A percentile compares a stretch with the other conserved stretches of the same genome.
Evolutionary conservation across 2,113 vertebrate genomes (phyloP).

Genomic region (Salminus brasiliensis): DNA sequence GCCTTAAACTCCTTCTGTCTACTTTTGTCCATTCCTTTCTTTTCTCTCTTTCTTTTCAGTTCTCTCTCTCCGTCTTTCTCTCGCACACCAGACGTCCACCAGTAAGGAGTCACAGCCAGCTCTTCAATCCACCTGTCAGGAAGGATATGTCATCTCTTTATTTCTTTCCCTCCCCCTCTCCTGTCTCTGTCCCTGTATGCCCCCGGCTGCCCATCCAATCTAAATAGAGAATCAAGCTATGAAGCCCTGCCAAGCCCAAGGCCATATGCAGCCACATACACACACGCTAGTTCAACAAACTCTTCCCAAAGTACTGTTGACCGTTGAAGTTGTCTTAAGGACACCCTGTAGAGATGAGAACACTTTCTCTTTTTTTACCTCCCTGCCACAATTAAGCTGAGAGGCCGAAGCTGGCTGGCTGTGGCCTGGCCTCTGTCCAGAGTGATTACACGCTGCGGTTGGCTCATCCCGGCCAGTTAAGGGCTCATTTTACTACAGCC

Average conservation of each 20-base stretch:
- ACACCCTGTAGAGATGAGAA: constrained; percentile 27
- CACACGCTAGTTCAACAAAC: constrained; percentile 1
- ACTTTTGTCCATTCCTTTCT: too few species aligned
- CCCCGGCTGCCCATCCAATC: constrained; percentile 24
- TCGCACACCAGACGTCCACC: neutral
- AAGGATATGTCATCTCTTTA: constrained; percentile 37
- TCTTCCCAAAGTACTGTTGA: constrained; percentile 44
- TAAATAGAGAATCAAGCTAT: constrained; percentile 35
- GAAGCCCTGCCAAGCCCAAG: constrained; percentile 30
- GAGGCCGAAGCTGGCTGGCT: constrained; percentile 45
- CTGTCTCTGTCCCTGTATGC: constrained; percentile 26
- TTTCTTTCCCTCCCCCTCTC: constrained; percentile 16
- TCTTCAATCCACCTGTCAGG: constrained; percentile 30
- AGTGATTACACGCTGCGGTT: constrained; percentile 50
- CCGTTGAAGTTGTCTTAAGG: constrained; percentile 46
- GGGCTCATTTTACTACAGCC: constrained; percentile 56
- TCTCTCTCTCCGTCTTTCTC: neutral
- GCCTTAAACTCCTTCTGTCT: too few species aligned
- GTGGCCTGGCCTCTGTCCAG: constrained; percentile 46
- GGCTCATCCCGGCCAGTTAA: constrained; percentile 50
- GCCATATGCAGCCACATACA: neutral
- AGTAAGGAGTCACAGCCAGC: constrained; percentile 13
- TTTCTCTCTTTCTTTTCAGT: neutral
- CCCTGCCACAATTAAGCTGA: constrained; percentile 54
- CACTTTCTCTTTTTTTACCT: constrained; percentile 18